Evolutionary conservation across 2,113 vertebrate genomes (phyloP), one percentile per base, ranked within the genome.

Genomic region (Salvelinus sp.): DNA sequence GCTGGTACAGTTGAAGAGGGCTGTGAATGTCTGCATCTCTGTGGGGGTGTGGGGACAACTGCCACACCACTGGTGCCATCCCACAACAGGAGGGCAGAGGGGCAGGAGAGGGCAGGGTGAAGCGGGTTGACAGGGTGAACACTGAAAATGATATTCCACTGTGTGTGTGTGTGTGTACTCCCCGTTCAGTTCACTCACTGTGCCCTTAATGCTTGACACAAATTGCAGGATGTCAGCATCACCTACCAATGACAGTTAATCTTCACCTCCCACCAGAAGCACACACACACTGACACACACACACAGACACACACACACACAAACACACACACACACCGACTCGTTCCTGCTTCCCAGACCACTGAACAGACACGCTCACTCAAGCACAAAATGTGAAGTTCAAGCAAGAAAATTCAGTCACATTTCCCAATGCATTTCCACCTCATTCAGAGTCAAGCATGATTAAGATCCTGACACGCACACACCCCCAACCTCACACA

Each of bases 341-440:
- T 22, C 16, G 18, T 79, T 75, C 78, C 78, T 66, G 48, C 76
- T 77, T 83, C 73, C 60, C 30, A 58, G 62, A 72, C 60, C 72
- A 57, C 75, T 67, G 64, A 72, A 78, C 57, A 79, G 84, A 88
- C 88, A 89, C 68, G 90, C 89, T 91, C 83, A 85, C 84, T 78
- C 74, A 44, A 90, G 90, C 90, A 89, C 82, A 88, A 88, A 90
- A 92, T 91, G 86, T 85, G 79, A 91, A 85, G 85, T 90, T 90
- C 82, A 88, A 85, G 86, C 88, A 87, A 88, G 81, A 91, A 87
- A 33, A 82, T 79, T 82, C 85, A 74, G 77, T 82, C 79, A 70
- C 73, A 84, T 84, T 85, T 83, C 78, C 73, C 75, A 84, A 50
- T 27, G 1, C 83, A 84, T 81, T 89, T 88, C 82, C 79, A 87